phyloP scores from a whole-genome alignment of 2,113 vertebrate species.

The Prinia subflava region DNA sequence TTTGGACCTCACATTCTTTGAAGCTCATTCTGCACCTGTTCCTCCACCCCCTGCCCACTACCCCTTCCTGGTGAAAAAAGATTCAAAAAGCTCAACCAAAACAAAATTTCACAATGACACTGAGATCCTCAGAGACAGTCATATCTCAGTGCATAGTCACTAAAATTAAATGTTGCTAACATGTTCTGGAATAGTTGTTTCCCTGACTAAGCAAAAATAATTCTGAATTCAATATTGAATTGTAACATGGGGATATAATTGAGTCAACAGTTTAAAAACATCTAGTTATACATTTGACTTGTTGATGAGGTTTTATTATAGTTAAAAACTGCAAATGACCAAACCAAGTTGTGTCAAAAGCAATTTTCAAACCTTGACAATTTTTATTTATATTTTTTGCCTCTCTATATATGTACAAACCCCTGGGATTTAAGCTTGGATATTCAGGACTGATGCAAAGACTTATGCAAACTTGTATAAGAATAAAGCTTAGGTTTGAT shows the following conservation, averaged over 20 bases:
- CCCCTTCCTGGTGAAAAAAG: fast-evolving
- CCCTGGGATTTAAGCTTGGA: background rate
- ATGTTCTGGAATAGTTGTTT: background rate
- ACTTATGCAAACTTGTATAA: background rate
- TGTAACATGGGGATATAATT: background rate
- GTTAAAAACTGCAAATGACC: background rate
- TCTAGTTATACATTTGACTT: background rate
- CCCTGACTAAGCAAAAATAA: background rate
- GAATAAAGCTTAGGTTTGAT: background rate
- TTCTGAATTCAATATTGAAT: background rate
- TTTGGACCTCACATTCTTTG: background rate
- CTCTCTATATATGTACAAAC: background rate
- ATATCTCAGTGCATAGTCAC: fast-evolving
- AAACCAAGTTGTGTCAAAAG: background rate
- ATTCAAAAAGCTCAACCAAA: background rate
- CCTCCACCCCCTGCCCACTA: fast-evolving
- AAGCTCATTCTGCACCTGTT: background rate
- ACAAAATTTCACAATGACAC: background rate
- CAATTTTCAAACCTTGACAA: background rate
- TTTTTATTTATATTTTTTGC: background rate
- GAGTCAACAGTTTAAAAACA: background rate
- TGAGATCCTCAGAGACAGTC: background rate
- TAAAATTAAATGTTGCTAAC: background rate
- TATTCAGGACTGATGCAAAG: background rate
- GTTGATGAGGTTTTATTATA: background rate